Conservation (phyloP, 2,888 invertebrate species). For the Sialis lutaria region DNA sequence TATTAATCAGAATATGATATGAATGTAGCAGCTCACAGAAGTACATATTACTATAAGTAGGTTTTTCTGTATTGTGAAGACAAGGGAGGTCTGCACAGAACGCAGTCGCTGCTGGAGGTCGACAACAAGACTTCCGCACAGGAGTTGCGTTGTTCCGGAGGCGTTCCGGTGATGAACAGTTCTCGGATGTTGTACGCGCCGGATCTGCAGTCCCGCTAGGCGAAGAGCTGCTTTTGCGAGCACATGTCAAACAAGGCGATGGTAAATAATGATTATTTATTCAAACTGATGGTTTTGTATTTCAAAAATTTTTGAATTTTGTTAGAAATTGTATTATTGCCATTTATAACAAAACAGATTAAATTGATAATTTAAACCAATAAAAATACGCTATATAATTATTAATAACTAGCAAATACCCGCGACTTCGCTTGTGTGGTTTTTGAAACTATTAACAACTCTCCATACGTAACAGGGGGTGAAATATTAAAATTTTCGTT, state of each 20-base stretch:
- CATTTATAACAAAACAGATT: not conserved
- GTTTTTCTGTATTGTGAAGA: constrained; percentile 1
- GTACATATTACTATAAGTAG: no score
- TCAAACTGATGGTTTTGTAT: not conserved
- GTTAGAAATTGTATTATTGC: not conserved
- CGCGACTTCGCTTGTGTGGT: no score
- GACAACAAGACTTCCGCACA: constrained; percentile 32
- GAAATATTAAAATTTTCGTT: no score
- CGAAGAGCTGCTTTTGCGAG: constrained; percentile 34
- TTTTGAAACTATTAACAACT: no score
- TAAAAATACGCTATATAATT: no score
- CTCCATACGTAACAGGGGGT: no score
- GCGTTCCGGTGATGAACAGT: constrained; percentile 26
- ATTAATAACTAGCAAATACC: no score
- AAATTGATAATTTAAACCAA: not conserved
- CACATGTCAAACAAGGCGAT: constrained; percentile 33
- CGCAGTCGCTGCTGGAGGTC: constrained; percentile 32
- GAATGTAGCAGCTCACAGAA: no score
- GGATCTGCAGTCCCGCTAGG: constrained; percentile 35
- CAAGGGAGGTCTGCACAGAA: constrained; percentile 20
- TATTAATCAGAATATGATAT: no score
- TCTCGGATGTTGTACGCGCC: constrained; percentile 27
- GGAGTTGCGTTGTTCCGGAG: constrained; percentile 31
- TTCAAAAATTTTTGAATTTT: not conserved
- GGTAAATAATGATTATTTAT: constrained; percentile 16